Conservation (phyloP, 2,888 invertebrate genomes). For the Diarsia rubi region DNA sequence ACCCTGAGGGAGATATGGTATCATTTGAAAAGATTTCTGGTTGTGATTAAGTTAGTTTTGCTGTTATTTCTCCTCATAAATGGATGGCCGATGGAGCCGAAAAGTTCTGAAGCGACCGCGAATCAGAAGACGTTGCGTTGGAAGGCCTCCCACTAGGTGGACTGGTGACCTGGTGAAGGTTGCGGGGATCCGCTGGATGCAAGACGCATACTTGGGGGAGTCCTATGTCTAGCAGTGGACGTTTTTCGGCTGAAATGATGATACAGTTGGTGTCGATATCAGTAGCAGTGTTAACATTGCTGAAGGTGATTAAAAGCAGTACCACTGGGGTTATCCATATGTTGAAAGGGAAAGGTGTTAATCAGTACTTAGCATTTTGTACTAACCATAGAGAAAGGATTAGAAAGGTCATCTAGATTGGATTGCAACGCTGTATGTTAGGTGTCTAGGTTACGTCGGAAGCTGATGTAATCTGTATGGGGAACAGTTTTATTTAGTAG, state of each 20-base stretch:
- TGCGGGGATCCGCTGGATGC: too few relatives aligned
- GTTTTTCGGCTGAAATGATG: too few relatives aligned
- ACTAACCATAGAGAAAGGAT: constrained; percentile 13
- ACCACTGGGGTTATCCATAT: background rate
- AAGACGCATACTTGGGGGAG: too few relatives aligned
- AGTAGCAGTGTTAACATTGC: background rate
- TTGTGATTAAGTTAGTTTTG: background rate
- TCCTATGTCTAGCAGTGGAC: too few relatives aligned
- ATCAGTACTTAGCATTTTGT: background rate
- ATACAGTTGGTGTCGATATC: background rate
- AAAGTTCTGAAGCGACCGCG: too few relatives aligned
- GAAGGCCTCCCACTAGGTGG: too few relatives aligned
- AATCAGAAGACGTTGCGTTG: too few relatives aligned
- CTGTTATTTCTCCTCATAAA: background rate
- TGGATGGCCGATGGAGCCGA: too few relatives aligned
- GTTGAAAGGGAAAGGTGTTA: background rate
- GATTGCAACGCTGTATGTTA: background rate
- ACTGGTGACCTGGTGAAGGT: too few relatives aligned
- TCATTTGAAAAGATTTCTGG: background rate
- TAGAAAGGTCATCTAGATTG: constrained; percentile 33
- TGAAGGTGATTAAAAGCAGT: background rate
- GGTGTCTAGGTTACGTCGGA: constrained; percentile 1
- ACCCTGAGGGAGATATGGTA: background rate
- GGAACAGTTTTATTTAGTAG: background rate
- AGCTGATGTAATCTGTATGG: background rate